Base-by-base conservation (phyloP, 2,888 invertebrate genomes). In the Meiosimyza decipiens region DNA sequence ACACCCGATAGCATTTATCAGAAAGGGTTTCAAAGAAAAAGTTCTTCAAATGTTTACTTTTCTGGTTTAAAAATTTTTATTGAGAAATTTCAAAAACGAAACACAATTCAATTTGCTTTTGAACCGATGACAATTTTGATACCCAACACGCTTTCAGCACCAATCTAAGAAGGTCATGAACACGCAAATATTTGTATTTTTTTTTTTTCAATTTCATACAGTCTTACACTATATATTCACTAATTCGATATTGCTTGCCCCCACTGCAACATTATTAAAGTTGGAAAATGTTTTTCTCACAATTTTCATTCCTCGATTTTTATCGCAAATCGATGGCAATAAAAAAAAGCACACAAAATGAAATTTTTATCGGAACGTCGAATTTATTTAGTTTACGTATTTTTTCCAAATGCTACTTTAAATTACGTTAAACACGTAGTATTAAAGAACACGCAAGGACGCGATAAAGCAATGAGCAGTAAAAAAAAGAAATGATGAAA, bases 301-400 rank as follows among this genome's bases (percentile, higher is more conserved):
- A 47, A 16, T 60, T 69, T 63, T 63, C 9, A 9, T 40, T 60
- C 15, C 51, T 60, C 60, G 18, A 69, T 62, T 69, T 40, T 69
- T 59, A 69, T 69, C 60, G 40, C 70, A 70, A 70, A 70, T 70
- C 70, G 70, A 70, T 70, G 13, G 18, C 70, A 70, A 70, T 70
- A 62, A 63, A 70, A 70, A 51, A 11, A 52, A 52, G 22, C 28
- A 15, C 60, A 60, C 40, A 63, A 22, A 16, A 12, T 22, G 28
- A 60, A n/a, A 60, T 33, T 60, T 33, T 33, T 6, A 22, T 22
- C 22, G n/a, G 22, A 49, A 33, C 47, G 49, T 22, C 7, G 57
- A 49, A 59, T 57, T 47, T 22, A 16, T 59, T 68, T 59, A 15
- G 28, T 64, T 69, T 69, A 60, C 50, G 18, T 40, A 70, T 51